phyloP scores from a whole-genome alignment of 2,888 invertebrate species.

The Brachylomia viminalis region DNA sequence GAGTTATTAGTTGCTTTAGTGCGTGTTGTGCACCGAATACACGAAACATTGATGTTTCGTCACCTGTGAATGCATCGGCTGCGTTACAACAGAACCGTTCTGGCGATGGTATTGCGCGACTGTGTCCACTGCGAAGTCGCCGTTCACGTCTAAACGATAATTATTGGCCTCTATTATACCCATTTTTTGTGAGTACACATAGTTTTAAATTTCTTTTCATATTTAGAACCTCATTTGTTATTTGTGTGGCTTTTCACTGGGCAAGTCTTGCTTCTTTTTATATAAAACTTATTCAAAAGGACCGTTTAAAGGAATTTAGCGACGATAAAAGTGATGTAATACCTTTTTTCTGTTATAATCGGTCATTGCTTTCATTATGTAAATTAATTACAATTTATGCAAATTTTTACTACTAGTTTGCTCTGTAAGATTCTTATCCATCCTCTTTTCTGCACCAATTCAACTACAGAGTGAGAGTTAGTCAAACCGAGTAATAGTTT shows the following conservation, averaged over 20 bases:
- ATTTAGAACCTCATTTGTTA: constrained; percentile 25
- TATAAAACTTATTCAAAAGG: neutral
- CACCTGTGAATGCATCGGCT: constrained; percentile 76
- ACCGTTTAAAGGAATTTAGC: neutral
- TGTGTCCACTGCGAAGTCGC: constrained; percentile 56
- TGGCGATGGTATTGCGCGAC: constrained; percentile 80
- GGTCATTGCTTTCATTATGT: constrained; percentile 42
- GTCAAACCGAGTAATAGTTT: neutral
- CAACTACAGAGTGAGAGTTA: too few relatives aligned
- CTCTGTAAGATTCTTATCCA: constrained; percentile 8
- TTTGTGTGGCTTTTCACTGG: constrained; percentile 8
- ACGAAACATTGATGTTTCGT: constrained; percentile 84
- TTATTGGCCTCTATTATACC: constrained; percentile 55
- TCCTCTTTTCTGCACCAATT: neutral
- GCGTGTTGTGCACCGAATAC: constrained; percentile 79
- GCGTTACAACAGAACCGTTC: constrained; percentile 79
- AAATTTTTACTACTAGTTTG: constrained; percentile 16
- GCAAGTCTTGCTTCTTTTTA: constrained; percentile 15
- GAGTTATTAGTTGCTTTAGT: constrained; percentile 73
- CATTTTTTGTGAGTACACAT: constrained; percentile 58
- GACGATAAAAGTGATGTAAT: constrained; percentile 50
- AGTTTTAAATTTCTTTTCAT: constrained; percentile 42
- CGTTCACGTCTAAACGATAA: constrained; percentile 52
- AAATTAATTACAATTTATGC: constrained; percentile 36
- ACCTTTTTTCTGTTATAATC: constrained; percentile 34